These are phyloP conservation scores for Neolamprologus tretocephalus DNA, from an alignment of 2,113 vertebrate genomes.

Conservation along the genomic window DNA sequence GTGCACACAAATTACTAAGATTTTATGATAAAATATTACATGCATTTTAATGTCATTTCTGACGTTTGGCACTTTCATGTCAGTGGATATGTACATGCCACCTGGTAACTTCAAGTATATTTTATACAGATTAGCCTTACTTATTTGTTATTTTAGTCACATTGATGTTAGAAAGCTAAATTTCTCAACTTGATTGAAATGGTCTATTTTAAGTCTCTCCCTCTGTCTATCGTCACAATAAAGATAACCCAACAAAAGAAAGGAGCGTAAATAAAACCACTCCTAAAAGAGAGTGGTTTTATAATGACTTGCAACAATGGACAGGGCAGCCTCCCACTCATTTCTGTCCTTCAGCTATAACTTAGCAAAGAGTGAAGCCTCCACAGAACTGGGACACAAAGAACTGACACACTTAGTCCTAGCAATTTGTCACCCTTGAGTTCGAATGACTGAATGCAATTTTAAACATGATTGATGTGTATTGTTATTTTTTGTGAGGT, in stretches of 20 bases:
- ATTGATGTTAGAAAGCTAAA: neutral
- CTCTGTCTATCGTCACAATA: neutral
- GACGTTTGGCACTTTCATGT: neutral
- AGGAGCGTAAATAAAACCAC: neutral
- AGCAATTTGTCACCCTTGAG: neutral
- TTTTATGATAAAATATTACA: neutral
- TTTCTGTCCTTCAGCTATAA: neutral
- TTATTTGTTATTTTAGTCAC: neutral
- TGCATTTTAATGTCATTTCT: neutral
- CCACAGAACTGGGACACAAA: neutral
- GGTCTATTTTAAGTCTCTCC: neutral
- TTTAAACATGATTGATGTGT: neutral
- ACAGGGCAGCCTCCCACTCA: neutral
- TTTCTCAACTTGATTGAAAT: neutral
- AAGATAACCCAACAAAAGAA: neutral
- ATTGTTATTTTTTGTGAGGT: neutral
- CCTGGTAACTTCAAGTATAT: neutral
- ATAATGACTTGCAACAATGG: conserved; percentile 4
- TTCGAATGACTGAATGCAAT: neutral
- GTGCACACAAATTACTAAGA: neutral
- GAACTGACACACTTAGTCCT: neutral
- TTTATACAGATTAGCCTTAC: neutral
- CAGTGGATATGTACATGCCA: neutral
- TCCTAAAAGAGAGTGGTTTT: neutral
- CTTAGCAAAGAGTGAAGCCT: neutral